phyloP scores from a whole-genome alignment of 1,140 invertebrate species.

The Xylocopa sonorina region DNA sequence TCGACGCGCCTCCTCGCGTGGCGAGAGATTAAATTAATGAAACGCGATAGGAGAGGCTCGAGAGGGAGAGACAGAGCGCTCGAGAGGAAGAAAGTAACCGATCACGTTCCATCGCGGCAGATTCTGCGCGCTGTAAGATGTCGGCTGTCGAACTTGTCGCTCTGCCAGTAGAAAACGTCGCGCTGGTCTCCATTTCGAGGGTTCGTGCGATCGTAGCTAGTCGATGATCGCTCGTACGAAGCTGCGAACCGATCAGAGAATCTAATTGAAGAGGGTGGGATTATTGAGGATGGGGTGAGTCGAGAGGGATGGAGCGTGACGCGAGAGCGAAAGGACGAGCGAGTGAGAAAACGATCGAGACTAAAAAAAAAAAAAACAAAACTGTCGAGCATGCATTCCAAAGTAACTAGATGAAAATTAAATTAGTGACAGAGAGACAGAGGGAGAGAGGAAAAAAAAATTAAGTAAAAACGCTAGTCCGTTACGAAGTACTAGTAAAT shows the following conservation, averaged over 20 bases:
- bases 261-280: too few species aligned
- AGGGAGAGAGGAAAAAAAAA: background rate
- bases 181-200: background rate
- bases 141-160: constrained; percentile 20
- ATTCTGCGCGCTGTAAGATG: constrained; percentile 1
- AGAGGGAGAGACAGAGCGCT: too few species aligned
- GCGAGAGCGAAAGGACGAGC: background rate
- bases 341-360: background rate
- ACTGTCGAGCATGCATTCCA: constrained; percentile 62
- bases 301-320: background rate
- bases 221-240: constrained; percentile 5
- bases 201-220: background rate
- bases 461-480: constrained; percentile 36
- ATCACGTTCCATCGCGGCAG: constrained; percentile 13
- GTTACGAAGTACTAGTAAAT: constrained; percentile 49
- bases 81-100: background rate
- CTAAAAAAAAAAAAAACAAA: constrained; percentile 7
- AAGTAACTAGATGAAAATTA: constrained; percentile 47
- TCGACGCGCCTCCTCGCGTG: background rate
- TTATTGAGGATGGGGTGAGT: too few species aligned
- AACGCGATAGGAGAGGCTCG: background rate
- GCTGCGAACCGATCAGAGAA: too few species aligned
- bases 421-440: background rate
- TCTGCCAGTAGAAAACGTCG: constrained; percentile 4
- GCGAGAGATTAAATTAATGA: background rate